Conservation (phyloP, 2,888 invertebrate species). For the Epinotia demarniana region DNA sequence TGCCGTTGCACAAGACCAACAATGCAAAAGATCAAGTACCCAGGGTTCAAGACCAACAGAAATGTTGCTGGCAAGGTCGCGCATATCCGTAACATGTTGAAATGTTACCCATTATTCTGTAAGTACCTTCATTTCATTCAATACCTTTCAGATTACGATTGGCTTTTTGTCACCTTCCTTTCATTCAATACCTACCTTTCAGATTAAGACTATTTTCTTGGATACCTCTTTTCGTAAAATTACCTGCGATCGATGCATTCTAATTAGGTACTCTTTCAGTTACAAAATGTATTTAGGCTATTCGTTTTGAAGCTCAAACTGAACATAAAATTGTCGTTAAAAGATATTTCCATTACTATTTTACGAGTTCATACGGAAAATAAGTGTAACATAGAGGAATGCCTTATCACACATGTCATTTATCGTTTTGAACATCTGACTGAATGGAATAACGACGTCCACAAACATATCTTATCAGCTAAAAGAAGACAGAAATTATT, state of each 20-base stretch:
- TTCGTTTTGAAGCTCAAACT: too few species aligned
- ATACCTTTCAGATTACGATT: neutral
- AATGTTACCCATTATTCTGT: conserved; percentile 8
- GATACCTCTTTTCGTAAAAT: neutral
- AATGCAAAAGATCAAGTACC: conserved; percentile 13
- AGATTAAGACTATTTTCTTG: neutral
- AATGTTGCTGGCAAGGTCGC: conserved; percentile 20
- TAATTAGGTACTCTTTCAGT: neutral
- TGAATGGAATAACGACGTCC: too few species aligned
- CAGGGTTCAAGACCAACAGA: conserved; percentile 28
- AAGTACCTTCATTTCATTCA: neutral
- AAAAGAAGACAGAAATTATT: neutral
- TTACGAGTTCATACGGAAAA: neutral
- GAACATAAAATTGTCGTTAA: too few species aligned
- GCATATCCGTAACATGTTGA: conserved; percentile 5
- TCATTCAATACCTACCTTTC: neutral
- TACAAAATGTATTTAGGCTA: neutral
- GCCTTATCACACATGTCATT: neutral
- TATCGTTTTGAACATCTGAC: neutral
- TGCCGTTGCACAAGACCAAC: neutral
- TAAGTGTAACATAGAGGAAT: neutral
- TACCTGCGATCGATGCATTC: neutral
- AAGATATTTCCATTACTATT: neutral
- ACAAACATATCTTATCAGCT: neutral
- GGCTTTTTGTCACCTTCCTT: neutral